These are phyloP conservation scores for Chironomus striatipennis DNA, from an alignment of 1,140 invertebrate genomes.

Conservation along the genomic window DNA sequence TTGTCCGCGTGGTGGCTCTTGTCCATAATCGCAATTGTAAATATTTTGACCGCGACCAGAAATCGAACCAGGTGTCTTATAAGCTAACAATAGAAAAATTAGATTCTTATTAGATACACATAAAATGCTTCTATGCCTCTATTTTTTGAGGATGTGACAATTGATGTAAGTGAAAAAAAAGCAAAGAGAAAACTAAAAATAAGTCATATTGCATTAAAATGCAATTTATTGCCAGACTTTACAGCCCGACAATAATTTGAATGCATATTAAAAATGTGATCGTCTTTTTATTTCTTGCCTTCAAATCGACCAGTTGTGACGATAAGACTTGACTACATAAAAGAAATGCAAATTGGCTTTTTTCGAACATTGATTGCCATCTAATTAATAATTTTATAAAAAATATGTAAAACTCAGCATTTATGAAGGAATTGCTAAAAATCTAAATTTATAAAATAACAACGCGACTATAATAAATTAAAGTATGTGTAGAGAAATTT, in stretches of 20 bases:
- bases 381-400: no score
- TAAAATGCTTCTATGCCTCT: neutral
- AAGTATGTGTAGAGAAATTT: neutral
- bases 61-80: conserved; percentile 56
- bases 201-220: neutral
- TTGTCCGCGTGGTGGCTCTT: conserved; percentile 51
- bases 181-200: neutral
- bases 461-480: conserved; percentile 26
- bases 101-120: neutral
- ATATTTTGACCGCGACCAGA: conserved; percentile 57
- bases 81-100: conserved; percentile 44
- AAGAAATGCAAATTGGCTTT: no score
- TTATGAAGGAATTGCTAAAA: conserved; percentile 15
- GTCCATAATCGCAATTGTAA: conserved; percentile 54
- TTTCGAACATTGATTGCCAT: no score
- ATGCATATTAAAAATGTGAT: no score
- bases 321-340: no score
- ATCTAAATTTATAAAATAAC: conserved; percentile 29
- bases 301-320: no score
- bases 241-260: conserved; percentile 35
- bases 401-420: no score
- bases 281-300: no score
- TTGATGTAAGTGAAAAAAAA: no score
- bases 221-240: conserved; percentile 30
- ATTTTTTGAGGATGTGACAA: neutral